phyloP scores from a whole-genome alignment of 2,888 invertebrate genomes.

The Pollenia angustigena region DNA sequence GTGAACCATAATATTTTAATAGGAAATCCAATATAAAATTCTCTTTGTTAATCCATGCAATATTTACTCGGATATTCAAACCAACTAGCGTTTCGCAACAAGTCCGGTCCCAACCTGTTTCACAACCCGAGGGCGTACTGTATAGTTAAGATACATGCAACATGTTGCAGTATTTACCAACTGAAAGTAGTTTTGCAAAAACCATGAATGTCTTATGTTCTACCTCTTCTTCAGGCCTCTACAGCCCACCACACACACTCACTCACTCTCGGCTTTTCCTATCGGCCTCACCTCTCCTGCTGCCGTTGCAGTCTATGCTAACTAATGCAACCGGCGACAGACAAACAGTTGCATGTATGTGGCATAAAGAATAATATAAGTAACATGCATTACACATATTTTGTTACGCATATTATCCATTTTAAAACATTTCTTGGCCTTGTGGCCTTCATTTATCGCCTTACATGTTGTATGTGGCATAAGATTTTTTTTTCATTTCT shows the following conservation, averaged over 20 bases:
- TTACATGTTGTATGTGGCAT: slow-evolving; percentile 57
- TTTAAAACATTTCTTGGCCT: slow-evolving; percentile 63
- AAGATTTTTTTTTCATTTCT: slow-evolving; percentile 23
- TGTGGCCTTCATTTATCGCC: slow-evolving; percentile 69
- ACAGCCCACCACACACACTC: slow-evolving; percentile 19
- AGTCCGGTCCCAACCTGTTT: too few species aligned
- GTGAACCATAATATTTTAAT: too few species aligned
- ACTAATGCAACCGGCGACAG: slow-evolving; percentile 19
- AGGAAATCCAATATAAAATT: too few species aligned
- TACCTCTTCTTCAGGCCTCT: background rate
- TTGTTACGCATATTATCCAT: slow-evolving; percentile 70
- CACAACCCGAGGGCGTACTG: background rate
- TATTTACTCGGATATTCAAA: too few species aligned
- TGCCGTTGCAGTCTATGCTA: slow-evolving; percentile 7
- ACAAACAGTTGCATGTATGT: background rate
- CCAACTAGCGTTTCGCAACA: too few species aligned
- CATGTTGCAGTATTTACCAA: background rate
- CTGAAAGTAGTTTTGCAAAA: slow-evolving; percentile 12
- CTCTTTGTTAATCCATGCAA: too few species aligned
- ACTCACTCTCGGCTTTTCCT: background rate
- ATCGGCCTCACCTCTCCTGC: background rate
- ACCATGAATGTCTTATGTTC: background rate
- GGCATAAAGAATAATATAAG: slow-evolving; percentile 9
- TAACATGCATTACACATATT: slow-evolving; percentile 44
- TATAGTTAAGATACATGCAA: slow-evolving; percentile 11